These are phyloP conservation scores for Archips crataeganus DNA, from an alignment of 2,888 invertebrate species.

Conservation along the genomic window DNA sequence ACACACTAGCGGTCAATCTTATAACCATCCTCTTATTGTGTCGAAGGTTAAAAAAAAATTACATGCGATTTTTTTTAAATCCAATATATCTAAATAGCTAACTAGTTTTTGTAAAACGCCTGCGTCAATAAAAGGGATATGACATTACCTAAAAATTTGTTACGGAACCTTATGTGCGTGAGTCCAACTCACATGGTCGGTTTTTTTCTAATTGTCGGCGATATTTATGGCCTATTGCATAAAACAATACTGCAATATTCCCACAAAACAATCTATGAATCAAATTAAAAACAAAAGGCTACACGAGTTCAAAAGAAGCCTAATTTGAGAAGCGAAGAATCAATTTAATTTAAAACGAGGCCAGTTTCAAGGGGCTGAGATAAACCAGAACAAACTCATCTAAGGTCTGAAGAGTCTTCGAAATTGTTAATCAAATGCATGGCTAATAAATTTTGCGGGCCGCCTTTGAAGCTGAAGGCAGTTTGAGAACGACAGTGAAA, in stretches of 20 bases:
- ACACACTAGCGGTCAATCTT: too few relatives aligned
- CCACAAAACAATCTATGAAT: not conserved
- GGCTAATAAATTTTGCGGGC: constrained; percentile 3
- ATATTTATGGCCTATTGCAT: too few relatives aligned
- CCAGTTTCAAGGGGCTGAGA: not conserved
- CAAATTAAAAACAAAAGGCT: not conserved
- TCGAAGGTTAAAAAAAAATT: too few relatives aligned
- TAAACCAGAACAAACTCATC: constrained; percentile 5
- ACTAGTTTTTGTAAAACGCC: too few relatives aligned
- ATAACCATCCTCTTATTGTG: too few relatives aligned
- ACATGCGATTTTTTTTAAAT: too few relatives aligned
- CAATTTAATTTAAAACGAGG: constrained; percentile 6
- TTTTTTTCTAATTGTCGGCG: too few relatives aligned
- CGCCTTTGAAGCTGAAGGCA: constrained; percentile 1
- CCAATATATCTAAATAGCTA: too few relatives aligned
- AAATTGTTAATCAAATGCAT: constrained; percentile 13
- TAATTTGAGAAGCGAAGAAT: not conserved
- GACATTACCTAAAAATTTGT: too few relatives aligned
- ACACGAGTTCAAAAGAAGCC: not conserved
- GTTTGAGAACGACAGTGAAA: not conserved
- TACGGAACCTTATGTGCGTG: too few relatives aligned
- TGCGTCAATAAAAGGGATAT: too few relatives aligned
- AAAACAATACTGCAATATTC: not conserved
- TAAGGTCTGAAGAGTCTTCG: not conserved
- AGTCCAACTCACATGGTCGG: too few relatives aligned